A percentile compares a stretch with the other conserved stretches of the same genome.
These are phyloP conservation scores for Melanotaenia pygmaea DNA, from an alignment of 2,797 vertebrate genomes.

Conservation along the genomic window DNA sequence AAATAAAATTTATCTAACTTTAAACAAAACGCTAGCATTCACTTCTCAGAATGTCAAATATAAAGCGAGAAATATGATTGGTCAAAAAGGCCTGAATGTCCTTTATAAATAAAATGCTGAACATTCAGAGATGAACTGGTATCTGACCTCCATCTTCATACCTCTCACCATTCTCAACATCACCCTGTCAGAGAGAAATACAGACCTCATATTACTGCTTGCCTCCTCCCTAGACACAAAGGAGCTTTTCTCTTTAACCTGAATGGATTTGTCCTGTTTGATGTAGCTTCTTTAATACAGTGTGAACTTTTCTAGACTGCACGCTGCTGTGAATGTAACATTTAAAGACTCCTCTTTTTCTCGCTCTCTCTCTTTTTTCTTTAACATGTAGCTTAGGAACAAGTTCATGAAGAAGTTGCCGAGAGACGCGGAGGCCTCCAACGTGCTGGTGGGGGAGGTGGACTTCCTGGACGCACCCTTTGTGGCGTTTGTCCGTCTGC, in stretches of 20 bases:
- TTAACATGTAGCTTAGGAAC: slow-evolving; percentile 89
- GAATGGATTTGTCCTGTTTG: slow-evolving; percentile 47
- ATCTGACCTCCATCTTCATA: slow-evolving; percentile 22
- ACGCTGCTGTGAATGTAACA: slow-evolving; percentile 59
- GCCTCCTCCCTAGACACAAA: not conserved
- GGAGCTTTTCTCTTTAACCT: slow-evolving; percentile 45
- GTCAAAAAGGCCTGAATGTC: slow-evolving; percentile 14
- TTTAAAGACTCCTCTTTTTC: slow-evolving; percentile 21
- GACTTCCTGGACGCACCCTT: slow-evolving; percentile 95
- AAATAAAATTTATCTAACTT: not conserved
- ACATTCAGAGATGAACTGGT: slow-evolving; percentile 33
- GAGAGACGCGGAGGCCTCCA: slow-evolving; percentile 97
- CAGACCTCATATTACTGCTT: slow-evolving; percentile 2
- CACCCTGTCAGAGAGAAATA: slow-evolving; percentile 20
- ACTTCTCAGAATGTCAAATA: not conserved
- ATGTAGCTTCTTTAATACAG: slow-evolving; percentile 43
- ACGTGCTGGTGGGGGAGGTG: slow-evolving; percentile 96
- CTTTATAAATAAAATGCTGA: slow-evolving; percentile 22
- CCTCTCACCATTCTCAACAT: not conserved
- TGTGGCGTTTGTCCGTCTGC: slow-evolving; percentile 95
- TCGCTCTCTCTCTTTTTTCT: slow-evolving; percentile 31
- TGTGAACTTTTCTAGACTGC: not conserved
- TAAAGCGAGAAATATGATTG: not conserved
- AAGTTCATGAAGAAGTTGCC: slow-evolving; percentile 99
- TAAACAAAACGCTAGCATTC: not conserved